phyloP scores from a whole-genome alignment of 2,797 vertebrate species.

The Anas acuta region DNA sequence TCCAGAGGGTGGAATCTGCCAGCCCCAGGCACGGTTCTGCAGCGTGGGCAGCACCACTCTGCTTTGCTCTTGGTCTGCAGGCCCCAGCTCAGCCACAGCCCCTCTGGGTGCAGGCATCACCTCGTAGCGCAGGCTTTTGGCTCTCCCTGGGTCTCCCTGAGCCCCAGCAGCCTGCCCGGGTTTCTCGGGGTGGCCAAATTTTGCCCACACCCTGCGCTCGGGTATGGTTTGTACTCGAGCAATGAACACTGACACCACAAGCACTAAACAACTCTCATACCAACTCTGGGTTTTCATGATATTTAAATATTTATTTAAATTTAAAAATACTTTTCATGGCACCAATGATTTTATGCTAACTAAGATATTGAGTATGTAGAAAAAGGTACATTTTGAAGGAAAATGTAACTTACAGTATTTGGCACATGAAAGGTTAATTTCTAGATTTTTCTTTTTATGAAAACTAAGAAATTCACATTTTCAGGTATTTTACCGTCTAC shows the following conservation, averaged over 20 bases:
- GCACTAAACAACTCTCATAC: not conserved
- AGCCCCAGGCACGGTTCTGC: too few species aligned
- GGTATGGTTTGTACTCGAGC: not conserved
- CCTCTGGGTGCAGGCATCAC: too few species aligned
- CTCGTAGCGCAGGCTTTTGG: too few species aligned
- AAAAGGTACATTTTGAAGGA: constrained; percentile 80
- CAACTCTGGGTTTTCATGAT: constrained; percentile 40
- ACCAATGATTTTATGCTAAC: constrained; percentile 83
- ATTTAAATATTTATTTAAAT: constrained; percentile 85
- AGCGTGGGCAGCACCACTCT: too few species aligned
- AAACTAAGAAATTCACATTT: constrained; percentile 85
- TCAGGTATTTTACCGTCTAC: constrained; percentile 76
- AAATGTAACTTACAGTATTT: constrained; percentile 80
- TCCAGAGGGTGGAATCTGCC: too few species aligned
- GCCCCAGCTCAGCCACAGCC: too few species aligned
- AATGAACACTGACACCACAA: not conserved
- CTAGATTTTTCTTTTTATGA: constrained; percentile 65
- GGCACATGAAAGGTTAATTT: constrained; percentile 81
- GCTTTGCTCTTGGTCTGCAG: too few species aligned
- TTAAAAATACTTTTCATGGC: constrained; percentile 85
- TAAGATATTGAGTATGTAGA: constrained; percentile 79
- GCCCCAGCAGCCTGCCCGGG: too few species aligned
- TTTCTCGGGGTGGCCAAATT: not conserved
- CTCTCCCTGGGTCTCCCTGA: too few species aligned
- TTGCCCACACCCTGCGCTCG: too few species aligned